Evolutionary conservation across 2,113 vertebrate genomes (phyloP).

Genomic region (Heloderma charlesbogerti): DNA sequence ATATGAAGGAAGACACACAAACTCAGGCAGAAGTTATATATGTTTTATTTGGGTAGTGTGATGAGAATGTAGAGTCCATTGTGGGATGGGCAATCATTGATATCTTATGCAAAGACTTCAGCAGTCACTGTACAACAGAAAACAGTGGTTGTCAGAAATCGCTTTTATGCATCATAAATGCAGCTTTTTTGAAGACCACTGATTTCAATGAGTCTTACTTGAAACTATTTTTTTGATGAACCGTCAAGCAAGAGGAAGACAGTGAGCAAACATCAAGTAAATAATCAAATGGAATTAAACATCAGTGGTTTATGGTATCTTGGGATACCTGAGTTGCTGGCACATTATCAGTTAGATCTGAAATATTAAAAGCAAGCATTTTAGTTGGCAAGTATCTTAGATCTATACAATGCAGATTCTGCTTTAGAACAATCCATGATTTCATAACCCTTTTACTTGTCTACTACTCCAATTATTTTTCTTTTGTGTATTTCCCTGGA

Average conservation of each 20-base stretch:
- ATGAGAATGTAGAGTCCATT: background rate
- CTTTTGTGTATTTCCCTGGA: background rate
- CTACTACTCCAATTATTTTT: background rate
- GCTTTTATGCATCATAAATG: background rate
- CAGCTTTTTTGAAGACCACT: background rate
- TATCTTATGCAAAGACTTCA: background rate
- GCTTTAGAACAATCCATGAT: background rate
- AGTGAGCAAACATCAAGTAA: conserved; percentile 16
- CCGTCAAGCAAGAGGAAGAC: background rate
- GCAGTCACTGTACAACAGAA: background rate
- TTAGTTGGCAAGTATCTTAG: background rate
- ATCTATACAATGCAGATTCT: background rate
- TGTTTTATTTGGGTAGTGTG: background rate
- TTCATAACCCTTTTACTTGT: background rate
- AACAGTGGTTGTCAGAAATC: background rate
- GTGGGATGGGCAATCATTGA: background rate
- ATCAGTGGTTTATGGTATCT: background rate
- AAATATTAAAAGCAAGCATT: background rate
- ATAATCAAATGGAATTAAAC: background rate
- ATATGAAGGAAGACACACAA: conserved; percentile 13
- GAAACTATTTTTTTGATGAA: background rate
- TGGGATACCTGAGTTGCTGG: background rate
- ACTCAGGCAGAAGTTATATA: background rate
- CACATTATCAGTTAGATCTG: background rate
- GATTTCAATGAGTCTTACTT: background rate